These are phyloP conservation scores for Drosophila acutilabella DNA, from an alignment of 2,888 invertebrate genomes.

Conservation along the genomic window DNA sequence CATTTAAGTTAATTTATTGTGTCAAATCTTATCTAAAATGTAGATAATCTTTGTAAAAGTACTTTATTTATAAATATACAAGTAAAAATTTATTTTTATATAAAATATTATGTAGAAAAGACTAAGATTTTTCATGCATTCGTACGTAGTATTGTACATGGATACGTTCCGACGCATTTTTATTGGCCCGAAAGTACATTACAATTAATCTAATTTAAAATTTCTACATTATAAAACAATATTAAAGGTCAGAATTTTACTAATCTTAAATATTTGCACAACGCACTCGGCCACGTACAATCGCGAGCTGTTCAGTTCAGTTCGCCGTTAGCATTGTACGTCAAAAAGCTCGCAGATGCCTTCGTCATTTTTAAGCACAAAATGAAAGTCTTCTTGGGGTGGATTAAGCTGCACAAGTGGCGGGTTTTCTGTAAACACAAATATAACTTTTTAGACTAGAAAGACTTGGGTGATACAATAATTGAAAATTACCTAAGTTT, in stretches of 20 bases:
- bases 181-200: slow-evolving; percentile 61
- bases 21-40: too few species aligned
- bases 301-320: slow-evolving; percentile 24
- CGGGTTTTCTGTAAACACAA: slow-evolving; percentile 76
- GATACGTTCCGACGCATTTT: slow-evolving; percentile 48
- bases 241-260: slow-evolving; percentile 74
- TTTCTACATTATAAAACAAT: slow-evolving; percentile 64
- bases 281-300: slow-evolving; percentile 72
- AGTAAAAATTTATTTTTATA: neutral
- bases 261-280: slow-evolving; percentile 80
- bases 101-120: neutral
- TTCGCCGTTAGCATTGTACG: slow-evolving; percentile 74
- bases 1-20: too few species aligned
- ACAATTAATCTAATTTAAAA: slow-evolving; percentile 72
- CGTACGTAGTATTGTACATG: slow-evolving; percentile 27
- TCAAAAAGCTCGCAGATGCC: slow-evolving; percentile 84
- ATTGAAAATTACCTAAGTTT: slow-evolving; percentile 68
- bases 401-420: slow-evolving; percentile 83
- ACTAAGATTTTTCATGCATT: slow-evolving; percentile 8
- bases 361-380: slow-evolving; percentile 80
- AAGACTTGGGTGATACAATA: neutral
- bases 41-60: too few species aligned
- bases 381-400: slow-evolving; percentile 82
- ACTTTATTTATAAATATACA: too few species aligned
- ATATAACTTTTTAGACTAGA: neutral